Percentiles rank a stretch among this genome's conserved stretches.
phyloP scores from a whole-genome alignment of 2,113 vertebrate genomes.

The Neodon shergylaensis region DNA sequence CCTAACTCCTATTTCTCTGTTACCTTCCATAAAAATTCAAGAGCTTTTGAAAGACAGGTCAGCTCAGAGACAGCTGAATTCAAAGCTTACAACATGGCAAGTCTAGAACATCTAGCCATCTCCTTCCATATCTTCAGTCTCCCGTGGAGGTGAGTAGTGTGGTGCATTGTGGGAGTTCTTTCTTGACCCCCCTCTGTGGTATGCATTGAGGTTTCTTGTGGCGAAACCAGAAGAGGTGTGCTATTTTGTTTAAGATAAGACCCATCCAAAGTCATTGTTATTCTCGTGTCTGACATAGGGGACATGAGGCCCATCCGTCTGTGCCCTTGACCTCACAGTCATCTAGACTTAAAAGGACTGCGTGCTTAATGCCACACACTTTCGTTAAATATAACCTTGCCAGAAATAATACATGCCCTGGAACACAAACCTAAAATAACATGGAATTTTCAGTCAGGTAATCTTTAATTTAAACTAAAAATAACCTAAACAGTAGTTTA shows the following conservation, averaged over 20 bases:
- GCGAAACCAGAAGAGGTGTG: slow-evolving; percentile 58
- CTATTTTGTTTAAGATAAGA: slow-evolving; percentile 78
- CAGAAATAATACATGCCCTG: slow-evolving; percentile 81
- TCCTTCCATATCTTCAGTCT: background rate
- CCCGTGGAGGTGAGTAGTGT: too few species aligned
- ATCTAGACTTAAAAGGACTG: slow-evolving; percentile 67
- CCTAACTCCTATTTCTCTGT: background rate
- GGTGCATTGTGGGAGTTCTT: slow-evolving; percentile 29
- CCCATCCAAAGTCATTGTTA: slow-evolving; percentile 76
- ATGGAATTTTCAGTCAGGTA: slow-evolving; percentile 72
- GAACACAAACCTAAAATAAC: slow-evolving; percentile 84
- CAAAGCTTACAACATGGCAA: background rate
- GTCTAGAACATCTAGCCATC: background rate
- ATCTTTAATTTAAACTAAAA: slow-evolving; percentile 84
- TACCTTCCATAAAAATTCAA: background rate
- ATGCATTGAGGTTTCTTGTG: background rate
- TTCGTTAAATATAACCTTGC: slow-evolving; percentile 71
- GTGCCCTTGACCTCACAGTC: slow-evolving; percentile 60
- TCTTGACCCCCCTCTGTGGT: slow-evolving; percentile 58
- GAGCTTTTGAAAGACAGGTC: background rate
- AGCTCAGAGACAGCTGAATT: background rate
- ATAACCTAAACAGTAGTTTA: slow-evolving; percentile 79
- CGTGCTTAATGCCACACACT: slow-evolving; percentile 43
- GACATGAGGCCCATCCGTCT: slow-evolving; percentile 58
- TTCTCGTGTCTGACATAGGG: slow-evolving; percentile 48